phyloP scores from a whole-genome alignment of 2,113 vertebrate genomes.

The Anser cygnoides region DNA sequence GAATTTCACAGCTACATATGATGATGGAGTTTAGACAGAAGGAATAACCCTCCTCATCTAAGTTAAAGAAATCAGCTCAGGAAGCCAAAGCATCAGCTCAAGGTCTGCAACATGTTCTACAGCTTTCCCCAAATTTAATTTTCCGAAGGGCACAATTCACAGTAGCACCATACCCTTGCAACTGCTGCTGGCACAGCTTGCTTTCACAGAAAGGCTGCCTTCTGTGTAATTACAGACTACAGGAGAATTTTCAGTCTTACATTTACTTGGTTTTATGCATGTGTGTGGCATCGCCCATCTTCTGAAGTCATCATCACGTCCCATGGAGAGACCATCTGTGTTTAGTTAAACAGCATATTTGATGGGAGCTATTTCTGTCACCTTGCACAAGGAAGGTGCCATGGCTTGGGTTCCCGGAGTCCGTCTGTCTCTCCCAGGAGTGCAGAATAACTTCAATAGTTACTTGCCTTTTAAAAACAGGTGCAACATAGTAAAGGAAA shows the following conservation, averaged over 20 bases:
- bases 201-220: conserved; percentile 26
- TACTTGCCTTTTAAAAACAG: conserved; percentile 62
- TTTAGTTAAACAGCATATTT: conserved; percentile 48
- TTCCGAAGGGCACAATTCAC: conserved; percentile 5
- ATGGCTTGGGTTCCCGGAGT: not conserved
- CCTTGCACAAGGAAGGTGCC: conserved; percentile 35
- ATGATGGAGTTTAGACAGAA: not conserved
- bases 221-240: not conserved
- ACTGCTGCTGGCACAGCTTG: conserved; percentile 16
- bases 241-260: not conserved
- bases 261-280: not conserved
- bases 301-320: conserved; percentile 37
- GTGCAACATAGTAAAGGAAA: conserved; percentile 47
- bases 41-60: not conserved
- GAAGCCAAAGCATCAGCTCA: not conserved
- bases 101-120: not conserved
- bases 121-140: not conserved
- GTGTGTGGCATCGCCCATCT: conserved; percentile 26
- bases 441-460: conserved; percentile 15
- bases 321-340: conserved; percentile 49
- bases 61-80: not conserved
- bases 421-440: conserved; percentile 46
- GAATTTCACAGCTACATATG: not conserved
- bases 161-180: not conserved
- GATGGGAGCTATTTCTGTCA: conserved; percentile 62